Conservation (phyloP, 2,113 vertebrate genomes). For the Bostrychus sinensis region DNA sequence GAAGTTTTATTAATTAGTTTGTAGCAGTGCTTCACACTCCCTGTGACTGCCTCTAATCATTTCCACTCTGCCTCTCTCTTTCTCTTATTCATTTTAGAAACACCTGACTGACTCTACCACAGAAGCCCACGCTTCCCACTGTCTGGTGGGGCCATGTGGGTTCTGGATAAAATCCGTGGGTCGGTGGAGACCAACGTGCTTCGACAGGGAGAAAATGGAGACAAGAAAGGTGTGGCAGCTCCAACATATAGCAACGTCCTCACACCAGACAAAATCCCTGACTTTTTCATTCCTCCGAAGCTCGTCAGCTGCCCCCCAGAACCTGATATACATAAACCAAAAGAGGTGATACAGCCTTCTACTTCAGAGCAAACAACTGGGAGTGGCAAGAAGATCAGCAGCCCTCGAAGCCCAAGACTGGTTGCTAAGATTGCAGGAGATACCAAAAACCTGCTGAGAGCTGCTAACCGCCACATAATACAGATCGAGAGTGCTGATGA, state of each 20-base stretch:
- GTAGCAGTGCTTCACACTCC: neutral
- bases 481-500: slow-evolving; percentile 95
- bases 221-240: slow-evolving; percentile 71
- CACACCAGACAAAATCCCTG: slow-evolving; percentile 95
- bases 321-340: slow-evolving; percentile 72
- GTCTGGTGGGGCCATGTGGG: slow-evolving; percentile 85
- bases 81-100: slow-evolving; percentile 63
- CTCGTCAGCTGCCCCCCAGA: slow-evolving; percentile 83
- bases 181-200: slow-evolving; percentile 84
- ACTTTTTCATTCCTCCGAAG: slow-evolving; percentile 97
- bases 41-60: slow-evolving; percentile 29
- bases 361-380: slow-evolving; percentile 83
- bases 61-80: slow-evolving; percentile 12
- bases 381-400: slow-evolving; percentile 79
- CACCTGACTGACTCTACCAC: slow-evolving; percentile 41
- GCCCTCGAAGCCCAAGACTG: slow-evolving; percentile 88
- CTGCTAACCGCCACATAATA: slow-evolving; percentile 90
- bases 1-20: neutral
- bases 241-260: slow-evolving; percentile 93
- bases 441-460: slow-evolving; percentile 84
- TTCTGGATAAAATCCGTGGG: slow-evolving; percentile 91
- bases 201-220: slow-evolving; percentile 78
- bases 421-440: slow-evolving; percentile 83
- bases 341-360: slow-evolving; percentile 73
- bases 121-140: slow-evolving; percentile 33